Conservation (phyloP, 1,140 invertebrate species). For the Bacillus rossius region DNA sequence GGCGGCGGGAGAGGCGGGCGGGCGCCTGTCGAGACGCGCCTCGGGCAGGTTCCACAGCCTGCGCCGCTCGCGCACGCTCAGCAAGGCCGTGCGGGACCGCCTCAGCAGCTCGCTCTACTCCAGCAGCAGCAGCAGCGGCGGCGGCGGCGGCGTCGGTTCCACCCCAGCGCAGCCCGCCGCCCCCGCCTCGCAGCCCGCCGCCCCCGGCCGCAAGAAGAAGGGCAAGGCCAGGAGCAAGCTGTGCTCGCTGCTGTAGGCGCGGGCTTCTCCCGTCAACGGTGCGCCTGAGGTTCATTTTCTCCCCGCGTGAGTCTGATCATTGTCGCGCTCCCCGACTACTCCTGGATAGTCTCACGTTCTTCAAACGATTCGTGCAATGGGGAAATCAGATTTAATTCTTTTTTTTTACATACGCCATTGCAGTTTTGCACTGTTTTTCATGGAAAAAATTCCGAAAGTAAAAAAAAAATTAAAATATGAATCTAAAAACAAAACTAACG, state of each 20-base stretch:
- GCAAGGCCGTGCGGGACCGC: slow-evolving; percentile 3
- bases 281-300: too few species aligned
- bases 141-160: neutral
- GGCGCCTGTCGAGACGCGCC: neutral
- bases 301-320: too few species aligned
- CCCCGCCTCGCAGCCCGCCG: neutral
- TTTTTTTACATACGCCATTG: too few species aligned
- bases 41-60: slow-evolving; percentile 1
- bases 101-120: slow-evolving; percentile 6
- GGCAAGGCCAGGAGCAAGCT: slow-evolving; percentile 8
- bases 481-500: too few species aligned
- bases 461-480: too few species aligned
- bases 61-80: neutral
- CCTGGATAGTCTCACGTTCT: too few species aligned
- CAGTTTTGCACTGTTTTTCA: too few species aligned
- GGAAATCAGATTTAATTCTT: too few species aligned
- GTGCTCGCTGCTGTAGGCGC: neutral
- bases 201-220: neutral
- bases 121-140: neutral
- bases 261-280: neutral
- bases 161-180: neutral
- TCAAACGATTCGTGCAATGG: too few species aligned
- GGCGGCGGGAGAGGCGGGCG: neutral
- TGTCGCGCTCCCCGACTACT: too few species aligned
- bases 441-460: too few species aligned